Conservation (phyloP, 2,797 vertebrate species). For the Peromyscus eremicus region DNA sequence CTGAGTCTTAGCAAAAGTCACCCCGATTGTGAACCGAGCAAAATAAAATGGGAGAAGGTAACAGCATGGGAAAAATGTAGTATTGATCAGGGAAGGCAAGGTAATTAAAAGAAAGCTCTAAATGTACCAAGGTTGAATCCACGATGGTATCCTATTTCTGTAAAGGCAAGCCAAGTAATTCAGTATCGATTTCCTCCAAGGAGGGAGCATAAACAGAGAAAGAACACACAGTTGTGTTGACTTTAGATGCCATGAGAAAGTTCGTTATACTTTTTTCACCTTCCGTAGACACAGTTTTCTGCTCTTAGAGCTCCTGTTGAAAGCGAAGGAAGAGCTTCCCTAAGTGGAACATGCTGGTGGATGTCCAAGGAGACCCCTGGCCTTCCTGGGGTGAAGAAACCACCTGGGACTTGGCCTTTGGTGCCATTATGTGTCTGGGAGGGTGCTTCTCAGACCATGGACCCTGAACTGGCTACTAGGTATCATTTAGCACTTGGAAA, state of each 20-base stretch:
- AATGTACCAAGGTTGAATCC: not conserved
- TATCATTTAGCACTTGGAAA: not conserved
- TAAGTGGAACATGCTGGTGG: not conserved
- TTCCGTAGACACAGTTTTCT: slow-evolving; percentile 8
- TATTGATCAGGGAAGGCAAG: slow-evolving; percentile 29
- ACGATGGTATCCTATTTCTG: slow-evolving; percentile 5
- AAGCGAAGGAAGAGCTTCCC: not conserved
- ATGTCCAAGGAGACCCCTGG: not conserved
- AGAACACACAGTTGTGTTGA: not conserved
- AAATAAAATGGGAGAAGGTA: slow-evolving; percentile 4
- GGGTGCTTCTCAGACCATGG: not conserved
- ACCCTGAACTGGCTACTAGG: not conserved
- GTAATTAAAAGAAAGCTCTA: slow-evolving; percentile 54
- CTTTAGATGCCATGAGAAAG: not conserved
- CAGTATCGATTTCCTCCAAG: not conserved
- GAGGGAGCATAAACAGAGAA: slow-evolving; percentile 36
- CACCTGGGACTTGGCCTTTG: not conserved
- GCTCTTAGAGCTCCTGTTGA: not conserved
- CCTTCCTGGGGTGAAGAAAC: not conserved
- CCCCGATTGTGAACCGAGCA: not conserved
- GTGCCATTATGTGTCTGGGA: not conserved
- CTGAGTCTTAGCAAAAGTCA: not conserved
- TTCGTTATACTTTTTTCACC: not conserved
- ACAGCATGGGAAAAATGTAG: slow-evolving; percentile 32
- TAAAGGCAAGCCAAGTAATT: slow-evolving; percentile 47